These are phyloP conservation scores for Orthosia gracilis DNA, from an alignment of 2,888 invertebrate genomes.

Conservation along the genomic window DNA sequence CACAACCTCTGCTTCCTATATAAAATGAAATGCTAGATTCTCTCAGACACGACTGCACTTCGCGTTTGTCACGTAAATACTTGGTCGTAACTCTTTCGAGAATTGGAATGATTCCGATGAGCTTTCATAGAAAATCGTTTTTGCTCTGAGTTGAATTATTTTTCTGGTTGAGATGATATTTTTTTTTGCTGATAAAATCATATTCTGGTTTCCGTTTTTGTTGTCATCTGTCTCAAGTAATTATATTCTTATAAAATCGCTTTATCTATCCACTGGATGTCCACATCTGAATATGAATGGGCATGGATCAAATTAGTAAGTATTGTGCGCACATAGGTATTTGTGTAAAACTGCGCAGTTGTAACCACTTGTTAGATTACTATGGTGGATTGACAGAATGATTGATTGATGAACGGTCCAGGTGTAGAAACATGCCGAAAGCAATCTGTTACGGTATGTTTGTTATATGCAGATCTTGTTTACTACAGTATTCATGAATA, in stretches of 20 bases:
- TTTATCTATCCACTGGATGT: conserved; percentile 14
- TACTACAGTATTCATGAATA: conserved; percentile 37
- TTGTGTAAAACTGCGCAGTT: conserved; percentile 59
- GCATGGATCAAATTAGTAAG: conserved; percentile 32
- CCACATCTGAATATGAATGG: conserved; percentile 37
- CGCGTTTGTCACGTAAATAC: conserved; percentile 21
- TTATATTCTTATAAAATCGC: conserved; percentile 1
- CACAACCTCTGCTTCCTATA: conserved; percentile 2
- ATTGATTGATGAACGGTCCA: conserved; percentile 59
- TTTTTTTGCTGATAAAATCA: too few relatives aligned
- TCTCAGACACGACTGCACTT: conserved; percentile 20
- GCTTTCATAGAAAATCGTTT: conserved; percentile 15
- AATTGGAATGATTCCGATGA: conserved; percentile 30
- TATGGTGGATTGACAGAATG: conserved; percentile 37
- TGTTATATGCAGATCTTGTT: conserved; percentile 37
- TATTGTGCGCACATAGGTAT: conserved; percentile 38
- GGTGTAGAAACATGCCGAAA: conserved; percentile 44
- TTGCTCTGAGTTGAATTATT: background rate
- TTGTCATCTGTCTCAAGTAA: conserved; percentile 3
- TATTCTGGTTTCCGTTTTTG: conserved; percentile 3
- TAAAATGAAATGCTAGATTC: conserved; percentile 23
- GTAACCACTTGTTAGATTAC: conserved; percentile 32
- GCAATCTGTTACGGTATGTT: conserved; percentile 27
- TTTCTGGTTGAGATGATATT: background rate
- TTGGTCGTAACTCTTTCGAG: conserved; percentile 9